These are phyloP conservation scores for Etheostoma perlongum DNA, from an alignment of 2,797 vertebrate species.

Conservation along the genomic window DNA sequence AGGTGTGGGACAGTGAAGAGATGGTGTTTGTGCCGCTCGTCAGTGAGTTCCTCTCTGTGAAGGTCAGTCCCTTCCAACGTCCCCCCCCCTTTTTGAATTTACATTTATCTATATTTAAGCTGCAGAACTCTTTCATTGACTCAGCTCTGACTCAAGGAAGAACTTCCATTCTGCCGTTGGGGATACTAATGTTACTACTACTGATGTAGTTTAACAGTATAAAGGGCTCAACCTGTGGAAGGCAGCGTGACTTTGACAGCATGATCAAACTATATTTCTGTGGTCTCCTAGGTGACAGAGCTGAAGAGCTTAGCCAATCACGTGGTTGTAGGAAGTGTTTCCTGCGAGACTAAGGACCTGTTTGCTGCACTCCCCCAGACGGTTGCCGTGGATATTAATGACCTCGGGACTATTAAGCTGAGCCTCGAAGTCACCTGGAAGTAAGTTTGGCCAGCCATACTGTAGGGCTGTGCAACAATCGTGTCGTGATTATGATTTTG, in stretches of 20 bases:
- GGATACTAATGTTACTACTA: neutral
- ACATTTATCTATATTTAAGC: neutral
- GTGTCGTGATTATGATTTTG: too few relatives aligned
- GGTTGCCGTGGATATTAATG: constrained; percentile 97
- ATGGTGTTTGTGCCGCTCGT: constrained; percentile 94
- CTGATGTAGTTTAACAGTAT: neutral
- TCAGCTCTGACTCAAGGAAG: too few relatives aligned
- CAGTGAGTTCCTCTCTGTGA: constrained; percentile 95
- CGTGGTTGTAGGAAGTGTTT: constrained; percentile 94
- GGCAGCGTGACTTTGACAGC: too few relatives aligned
- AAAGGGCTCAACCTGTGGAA: neutral
- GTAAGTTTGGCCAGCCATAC: constrained; percentile 81
- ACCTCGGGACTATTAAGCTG: constrained; percentile 97
- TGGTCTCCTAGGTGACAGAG: constrained; percentile 90
- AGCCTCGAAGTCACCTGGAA: constrained; percentile 97
- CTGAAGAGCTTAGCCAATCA: constrained; percentile 96
- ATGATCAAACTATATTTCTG: constrained; percentile 22
- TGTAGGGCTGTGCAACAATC: too few relatives aligned
- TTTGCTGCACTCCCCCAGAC: constrained; percentile 93
- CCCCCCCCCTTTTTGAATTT: neutral
- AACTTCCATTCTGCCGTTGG: too few relatives aligned
- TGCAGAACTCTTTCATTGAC: too few relatives aligned
- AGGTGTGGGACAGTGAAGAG: constrained; percentile 98
- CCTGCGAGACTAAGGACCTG: constrained; percentile 96
- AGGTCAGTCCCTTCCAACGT: constrained; percentile 81